Evolutionary conservation across 2,888 invertebrate species (phyloP), one percentile per base, ranked within the genome.

Genomic region (Watsonalla cultraria): DNA sequence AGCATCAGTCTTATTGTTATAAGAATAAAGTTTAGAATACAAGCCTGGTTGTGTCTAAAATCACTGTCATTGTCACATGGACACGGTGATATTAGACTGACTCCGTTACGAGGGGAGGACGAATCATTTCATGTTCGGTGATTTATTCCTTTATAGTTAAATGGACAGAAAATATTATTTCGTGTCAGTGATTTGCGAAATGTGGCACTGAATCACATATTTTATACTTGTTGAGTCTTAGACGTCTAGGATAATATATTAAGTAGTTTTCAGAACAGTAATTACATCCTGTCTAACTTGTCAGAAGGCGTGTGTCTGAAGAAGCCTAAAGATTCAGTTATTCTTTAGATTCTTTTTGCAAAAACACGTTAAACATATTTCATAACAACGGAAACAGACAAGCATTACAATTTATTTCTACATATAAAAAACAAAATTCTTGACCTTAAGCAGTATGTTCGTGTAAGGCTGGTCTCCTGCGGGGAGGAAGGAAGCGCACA

Each of bases 401-500:
- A 42, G 9, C 24, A 37, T 7, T 7, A 42, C 42, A 42, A 42
- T 11, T 11, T 8, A 42, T 42, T 42, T 42, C 42, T 7, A 11
- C 11, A 42, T 42, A 42, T 2, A 42, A 42, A 42, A 5, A 42
- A 46, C 37, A 33, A 13, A 42, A 11, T 42, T 42, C 37, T 14
- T 48, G 48, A 48, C 48, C 39, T 49, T 15, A 51, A 51, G n/a
- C 45, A 9, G 11, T 33, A 39, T 35, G 34, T 35, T 47, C 13
- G 35, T 47, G 47, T 35, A 35, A 49, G 54, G 53, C 54, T 42
- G 42, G 42, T 47, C 70, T 66, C 69, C 64, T 68, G 63, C 68
- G 64, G 64, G 49, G 69, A 81, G 84, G 84, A 85, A 81, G 84
- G 85, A 83, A 79, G 66, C 67, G 65, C 73, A 66, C 80, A 80